phyloP scores from a whole-genome alignment of 2,797 vertebrate genomes.

The Potorous gilbertii region DNA sequence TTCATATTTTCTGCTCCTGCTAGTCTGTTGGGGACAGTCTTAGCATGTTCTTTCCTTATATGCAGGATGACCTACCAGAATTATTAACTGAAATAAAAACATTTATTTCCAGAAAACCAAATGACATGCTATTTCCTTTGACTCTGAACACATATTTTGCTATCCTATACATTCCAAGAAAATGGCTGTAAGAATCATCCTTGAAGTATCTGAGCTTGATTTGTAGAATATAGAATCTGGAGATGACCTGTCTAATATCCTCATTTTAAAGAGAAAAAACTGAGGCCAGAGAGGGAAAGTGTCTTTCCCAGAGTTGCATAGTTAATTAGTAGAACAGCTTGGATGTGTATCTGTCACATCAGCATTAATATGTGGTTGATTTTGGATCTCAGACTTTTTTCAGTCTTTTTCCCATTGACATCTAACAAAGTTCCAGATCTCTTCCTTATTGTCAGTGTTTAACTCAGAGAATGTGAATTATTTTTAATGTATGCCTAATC shows the following conservation, averaged over 20 bases:
- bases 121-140: not conserved
- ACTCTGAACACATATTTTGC: not conserved
- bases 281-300: not conserved
- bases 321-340: not conserved
- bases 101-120: not conserved
- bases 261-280: not conserved
- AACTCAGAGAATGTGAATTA: slow-evolving; percentile 25
- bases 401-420: not conserved
- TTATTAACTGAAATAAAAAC: slow-evolving; percentile 9
- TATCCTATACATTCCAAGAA: not conserved
- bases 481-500: slow-evolving; percentile 1
- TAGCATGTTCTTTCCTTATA: not conserved
- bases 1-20: not conserved
- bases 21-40: not conserved
- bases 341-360: not conserved
- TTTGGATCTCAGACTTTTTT: slow-evolving; percentile 6
- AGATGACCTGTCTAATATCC: not conserved
- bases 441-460: slow-evolving; percentile 31
- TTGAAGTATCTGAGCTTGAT: not conserved
- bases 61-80: not conserved
- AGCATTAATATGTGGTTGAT: not conserved
- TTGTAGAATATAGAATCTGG: not conserved
- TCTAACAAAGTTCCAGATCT: not conserved
- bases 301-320: not conserved
- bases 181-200: slow-evolving; percentile 11